Conservation (phyloP, 2,113 vertebrate species). For the Anas platyrhynchos region DNA sequence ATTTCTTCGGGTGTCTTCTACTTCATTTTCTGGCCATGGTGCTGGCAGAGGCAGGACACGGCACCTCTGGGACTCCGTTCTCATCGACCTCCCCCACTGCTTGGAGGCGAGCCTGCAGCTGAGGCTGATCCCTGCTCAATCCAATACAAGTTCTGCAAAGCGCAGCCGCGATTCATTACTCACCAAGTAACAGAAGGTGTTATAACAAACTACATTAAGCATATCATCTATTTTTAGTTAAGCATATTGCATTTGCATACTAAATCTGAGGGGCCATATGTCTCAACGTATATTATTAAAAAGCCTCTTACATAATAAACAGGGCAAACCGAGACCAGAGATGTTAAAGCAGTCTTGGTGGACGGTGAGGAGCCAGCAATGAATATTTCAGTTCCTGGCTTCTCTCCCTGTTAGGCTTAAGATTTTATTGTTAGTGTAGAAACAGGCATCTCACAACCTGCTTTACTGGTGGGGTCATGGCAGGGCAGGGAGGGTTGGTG, state of each 20-base stretch:
- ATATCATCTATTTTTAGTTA: constrained; percentile 54
- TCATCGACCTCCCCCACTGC: not conserved
- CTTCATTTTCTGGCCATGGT: accelerated
- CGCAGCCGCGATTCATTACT: not conserved
- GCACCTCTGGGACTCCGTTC: not conserved
- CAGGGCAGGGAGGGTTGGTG: not conserved
- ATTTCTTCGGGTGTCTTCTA: not conserved
- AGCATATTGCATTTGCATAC: constrained; percentile 63
- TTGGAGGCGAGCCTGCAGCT: not conserved
- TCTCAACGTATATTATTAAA: constrained; percentile 57
- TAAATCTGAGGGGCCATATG: constrained; percentile 64
- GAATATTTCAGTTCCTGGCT: not conserved
- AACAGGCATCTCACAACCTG: not conserved
- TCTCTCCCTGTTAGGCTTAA: not conserved
- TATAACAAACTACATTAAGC: constrained; percentile 40
- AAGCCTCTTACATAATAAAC: constrained; percentile 47
- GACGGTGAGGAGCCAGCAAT: not conserved
- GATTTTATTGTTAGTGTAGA: not conserved
- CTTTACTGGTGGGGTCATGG: not conserved
- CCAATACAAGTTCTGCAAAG: not conserved
- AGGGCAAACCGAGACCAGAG: not conserved
- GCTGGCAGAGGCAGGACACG: not conserved
- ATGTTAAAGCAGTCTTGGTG: not conserved
- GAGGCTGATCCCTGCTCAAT: not conserved
- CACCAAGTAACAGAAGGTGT: constrained; percentile 56